Conservation (phyloP, 2,113 vertebrate species). For the Panthera uncia region DNA sequence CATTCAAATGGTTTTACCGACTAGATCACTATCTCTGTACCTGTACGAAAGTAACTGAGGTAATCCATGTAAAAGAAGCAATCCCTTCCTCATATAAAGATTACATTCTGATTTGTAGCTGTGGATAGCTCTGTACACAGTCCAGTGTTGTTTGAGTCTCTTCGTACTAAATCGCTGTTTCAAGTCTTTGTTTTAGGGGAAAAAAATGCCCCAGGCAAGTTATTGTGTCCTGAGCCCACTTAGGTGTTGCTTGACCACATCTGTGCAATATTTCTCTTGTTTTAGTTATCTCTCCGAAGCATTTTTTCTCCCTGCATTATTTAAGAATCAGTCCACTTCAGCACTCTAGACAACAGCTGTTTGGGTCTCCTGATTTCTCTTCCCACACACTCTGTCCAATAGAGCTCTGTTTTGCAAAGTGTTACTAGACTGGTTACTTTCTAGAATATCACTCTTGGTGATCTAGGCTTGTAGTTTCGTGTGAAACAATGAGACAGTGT, state of each 20-base stretch:
- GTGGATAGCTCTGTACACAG: not conserved
- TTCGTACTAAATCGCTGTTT: slow-evolving; percentile 40
- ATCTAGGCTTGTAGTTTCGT: slow-evolving; percentile 37
- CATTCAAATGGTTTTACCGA: slow-evolving; percentile 32
- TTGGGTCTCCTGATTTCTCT: not conserved
- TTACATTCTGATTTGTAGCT: slow-evolving; percentile 23
- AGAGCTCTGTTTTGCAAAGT: not conserved
- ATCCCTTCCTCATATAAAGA: slow-evolving; percentile 51
- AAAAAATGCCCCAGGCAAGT: not conserved
- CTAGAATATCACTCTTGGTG: slow-evolving; percentile 25
- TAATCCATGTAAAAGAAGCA: slow-evolving; percentile 43
- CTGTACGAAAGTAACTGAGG: slow-evolving; percentile 1
- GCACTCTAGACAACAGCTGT: not conserved
- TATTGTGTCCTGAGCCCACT: not conserved
- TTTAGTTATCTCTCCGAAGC: not conserved
- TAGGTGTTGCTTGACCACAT: not conserved
- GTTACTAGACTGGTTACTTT: slow-evolving; percentile 17
- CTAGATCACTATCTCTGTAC: slow-evolving; percentile 5
- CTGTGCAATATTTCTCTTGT: not conserved
- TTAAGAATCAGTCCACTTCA: slow-evolving; percentile 37
- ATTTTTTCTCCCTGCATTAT: slow-evolving; percentile 25
- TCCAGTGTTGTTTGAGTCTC: not conserved
- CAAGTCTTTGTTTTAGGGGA: slow-evolving; percentile 5
- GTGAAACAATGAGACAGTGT: slow-evolving; percentile 42
- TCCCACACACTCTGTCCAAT: not conserved